phyloP scores from a whole-genome alignment of 1,140 invertebrate species.

The Hyphantria cunea region DNA sequence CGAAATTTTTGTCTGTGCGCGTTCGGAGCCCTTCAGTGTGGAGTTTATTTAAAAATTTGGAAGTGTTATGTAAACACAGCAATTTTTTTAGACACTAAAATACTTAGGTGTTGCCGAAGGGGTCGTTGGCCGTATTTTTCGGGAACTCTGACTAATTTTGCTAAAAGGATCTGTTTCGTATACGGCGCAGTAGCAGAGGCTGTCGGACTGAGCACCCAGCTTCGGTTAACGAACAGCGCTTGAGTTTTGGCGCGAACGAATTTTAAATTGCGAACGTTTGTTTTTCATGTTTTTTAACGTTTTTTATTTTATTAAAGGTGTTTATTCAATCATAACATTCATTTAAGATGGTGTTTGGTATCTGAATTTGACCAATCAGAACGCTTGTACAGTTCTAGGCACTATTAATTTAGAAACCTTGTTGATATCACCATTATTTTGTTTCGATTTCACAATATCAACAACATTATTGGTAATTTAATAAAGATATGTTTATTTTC shows the following conservation, averaged over 20 bases:
- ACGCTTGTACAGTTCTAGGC: not conserved
- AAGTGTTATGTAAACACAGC: constrained; percentile 77
- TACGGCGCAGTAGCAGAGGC: constrained; percentile 43
- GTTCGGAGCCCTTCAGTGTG: constrained; percentile 61
- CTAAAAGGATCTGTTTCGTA: constrained; percentile 58
- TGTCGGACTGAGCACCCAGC: constrained; percentile 36
- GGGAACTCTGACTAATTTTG: constrained; percentile 78
- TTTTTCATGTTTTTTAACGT: constrained; percentile 12
- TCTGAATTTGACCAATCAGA: not conserved
- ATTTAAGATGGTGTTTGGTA: not conserved
- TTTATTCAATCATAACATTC: no score
- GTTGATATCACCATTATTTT: not conserved
- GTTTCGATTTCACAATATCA: no score
- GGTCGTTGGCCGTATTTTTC: constrained; percentile 75
- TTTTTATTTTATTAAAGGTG: constrained; percentile 1
- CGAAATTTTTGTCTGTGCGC: constrained; percentile 70
- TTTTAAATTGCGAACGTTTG: constrained; percentile 25
- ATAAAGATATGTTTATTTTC: no score
- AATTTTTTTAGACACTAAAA: constrained; percentile 68
- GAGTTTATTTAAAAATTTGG: constrained; percentile 74
- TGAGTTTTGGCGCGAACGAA: constrained; percentile 17
- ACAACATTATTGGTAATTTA: no score
- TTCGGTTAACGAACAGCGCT: constrained; percentile 49
- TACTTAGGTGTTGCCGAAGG: constrained; percentile 74
- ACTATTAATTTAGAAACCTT: not conserved